phyloP scores from a whole-genome alignment of 2,888 invertebrate species.

The Acanthosepion pharaonis region DNA sequence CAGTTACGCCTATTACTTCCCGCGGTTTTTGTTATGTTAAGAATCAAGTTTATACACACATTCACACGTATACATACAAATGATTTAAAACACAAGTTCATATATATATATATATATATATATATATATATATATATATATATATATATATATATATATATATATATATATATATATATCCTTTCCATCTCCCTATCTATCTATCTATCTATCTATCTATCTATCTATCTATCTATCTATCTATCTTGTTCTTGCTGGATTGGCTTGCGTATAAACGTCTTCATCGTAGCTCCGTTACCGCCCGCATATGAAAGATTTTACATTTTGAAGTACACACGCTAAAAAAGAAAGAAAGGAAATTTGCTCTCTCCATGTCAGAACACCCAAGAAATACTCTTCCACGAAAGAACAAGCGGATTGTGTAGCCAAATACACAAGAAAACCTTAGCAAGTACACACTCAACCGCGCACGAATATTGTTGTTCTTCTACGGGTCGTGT shows the following conservation, averaged over 20 bases:
- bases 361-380: not conserved
- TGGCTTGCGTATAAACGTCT: not conserved
- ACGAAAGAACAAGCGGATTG: not conserved
- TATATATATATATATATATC: not conserved
- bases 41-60: not conserved
- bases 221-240: not conserved
- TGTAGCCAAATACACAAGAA: not conserved
- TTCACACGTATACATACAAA: not conserved
- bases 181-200: too few relatives aligned
- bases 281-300: not conserved
- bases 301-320: not conserved
- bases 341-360: not conserved
- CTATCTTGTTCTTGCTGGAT: too few relatives aligned
- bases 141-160: not conserved
- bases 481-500: too few relatives aligned
- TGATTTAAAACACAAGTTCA: not conserved
- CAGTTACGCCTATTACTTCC: not conserved
- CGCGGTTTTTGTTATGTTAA: slow-evolving; percentile 1
- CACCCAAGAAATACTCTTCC: not conserved
- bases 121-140: not conserved
- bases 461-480: not conserved
- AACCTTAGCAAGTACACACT: not conserved
- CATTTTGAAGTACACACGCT: too few relatives aligned
- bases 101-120: not conserved
- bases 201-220: not conserved